phyloP scores from a whole-genome alignment of 2,113 vertebrate species.

The Anser cygnoides region DNA sequence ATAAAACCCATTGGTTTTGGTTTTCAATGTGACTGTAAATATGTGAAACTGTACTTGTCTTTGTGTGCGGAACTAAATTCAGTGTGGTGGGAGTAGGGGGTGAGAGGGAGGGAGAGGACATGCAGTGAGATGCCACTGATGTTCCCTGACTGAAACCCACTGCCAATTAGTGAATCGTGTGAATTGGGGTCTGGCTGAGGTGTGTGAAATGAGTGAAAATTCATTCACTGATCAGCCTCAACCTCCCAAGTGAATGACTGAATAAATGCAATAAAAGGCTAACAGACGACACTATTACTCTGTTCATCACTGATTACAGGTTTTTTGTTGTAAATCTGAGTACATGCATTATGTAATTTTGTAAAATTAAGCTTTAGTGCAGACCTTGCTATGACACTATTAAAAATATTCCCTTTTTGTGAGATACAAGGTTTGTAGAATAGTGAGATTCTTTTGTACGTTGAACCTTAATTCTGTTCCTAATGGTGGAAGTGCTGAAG shows the following conservation, averaged over 20 bases:
- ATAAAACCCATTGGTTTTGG: constrained; percentile 61
- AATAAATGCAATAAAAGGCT: constrained; percentile 61
- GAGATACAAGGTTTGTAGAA: constrained; percentile 63
- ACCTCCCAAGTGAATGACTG: not conserved
- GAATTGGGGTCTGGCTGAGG: constrained; percentile 4
- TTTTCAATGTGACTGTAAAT: constrained; percentile 78
- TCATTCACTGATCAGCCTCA: not conserved
- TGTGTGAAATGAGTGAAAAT: not conserved
- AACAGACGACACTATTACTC: not conserved
- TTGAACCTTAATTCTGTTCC: constrained; percentile 65
- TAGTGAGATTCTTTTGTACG: constrained; percentile 64
- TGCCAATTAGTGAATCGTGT: not conserved
- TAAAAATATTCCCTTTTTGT: constrained; percentile 68
- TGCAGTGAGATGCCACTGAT: not conserved
- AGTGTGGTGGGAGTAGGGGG: not conserved
- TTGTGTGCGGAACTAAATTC: constrained; percentile 52
- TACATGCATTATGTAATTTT: constrained; percentile 10
- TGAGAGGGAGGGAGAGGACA: not conserved
- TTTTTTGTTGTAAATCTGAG: not conserved
- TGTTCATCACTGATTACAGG: not conserved
- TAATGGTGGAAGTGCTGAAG: constrained; percentile 74
- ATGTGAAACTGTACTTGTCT: constrained; percentile 56
- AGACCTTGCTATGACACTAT: constrained; percentile 40
- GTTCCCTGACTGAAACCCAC: not conserved
- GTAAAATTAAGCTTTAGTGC: constrained; percentile 35